Conservation (phyloP, 2,888 invertebrate genomes). For the Protophormia terraenovae region DNA sequence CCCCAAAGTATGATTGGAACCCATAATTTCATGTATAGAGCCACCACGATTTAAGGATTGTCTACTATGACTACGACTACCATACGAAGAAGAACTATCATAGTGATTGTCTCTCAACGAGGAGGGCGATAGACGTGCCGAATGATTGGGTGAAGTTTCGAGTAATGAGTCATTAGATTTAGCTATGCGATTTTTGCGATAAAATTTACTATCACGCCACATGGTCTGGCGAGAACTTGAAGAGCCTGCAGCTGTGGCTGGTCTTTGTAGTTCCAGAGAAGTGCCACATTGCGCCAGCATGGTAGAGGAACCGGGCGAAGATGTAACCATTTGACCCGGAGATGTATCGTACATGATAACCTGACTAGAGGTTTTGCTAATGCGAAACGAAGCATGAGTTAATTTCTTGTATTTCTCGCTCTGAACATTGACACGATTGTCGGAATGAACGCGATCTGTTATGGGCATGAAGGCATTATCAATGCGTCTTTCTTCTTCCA, state of each 20-base stretch:
- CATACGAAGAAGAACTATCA: constrained; percentile 75
- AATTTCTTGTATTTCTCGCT: constrained; percentile 81
- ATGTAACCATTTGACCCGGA: constrained; percentile 60
- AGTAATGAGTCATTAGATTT: constrained; percentile 81
- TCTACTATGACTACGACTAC: constrained; percentile 74
- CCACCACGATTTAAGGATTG: constrained; percentile 75
- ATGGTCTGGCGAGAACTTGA: constrained; percentile 76
- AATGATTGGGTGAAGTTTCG: constrained; percentile 78
- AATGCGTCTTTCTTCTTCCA: constrained; percentile 81
- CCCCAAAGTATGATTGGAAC: constrained; percentile 64
- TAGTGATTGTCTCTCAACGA: constrained; percentile 79
- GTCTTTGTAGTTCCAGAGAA: constrained; percentile 74
- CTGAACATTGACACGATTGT: constrained; percentile 80
- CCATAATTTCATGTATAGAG: constrained; percentile 73
- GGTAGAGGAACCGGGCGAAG: constrained; percentile 70
- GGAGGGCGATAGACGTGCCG: constrained; percentile 77
- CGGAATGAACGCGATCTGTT: constrained; percentile 79
- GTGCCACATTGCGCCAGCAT: constrained; percentile 64
- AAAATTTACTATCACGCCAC: constrained; percentile 81
- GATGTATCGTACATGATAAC: constrained; percentile 70
- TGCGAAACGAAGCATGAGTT: constrained; percentile 80
- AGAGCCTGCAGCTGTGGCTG: constrained; percentile 71
- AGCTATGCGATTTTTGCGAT: constrained; percentile 81
- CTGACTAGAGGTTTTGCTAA: constrained; percentile 78
- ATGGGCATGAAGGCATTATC: constrained; percentile 81